Evolutionary conservation across 2,888 invertebrate genomes (phyloP), one percentile per base, ranked within the genome.

Genomic region (Chrysomela aeneicollis): DNA sequence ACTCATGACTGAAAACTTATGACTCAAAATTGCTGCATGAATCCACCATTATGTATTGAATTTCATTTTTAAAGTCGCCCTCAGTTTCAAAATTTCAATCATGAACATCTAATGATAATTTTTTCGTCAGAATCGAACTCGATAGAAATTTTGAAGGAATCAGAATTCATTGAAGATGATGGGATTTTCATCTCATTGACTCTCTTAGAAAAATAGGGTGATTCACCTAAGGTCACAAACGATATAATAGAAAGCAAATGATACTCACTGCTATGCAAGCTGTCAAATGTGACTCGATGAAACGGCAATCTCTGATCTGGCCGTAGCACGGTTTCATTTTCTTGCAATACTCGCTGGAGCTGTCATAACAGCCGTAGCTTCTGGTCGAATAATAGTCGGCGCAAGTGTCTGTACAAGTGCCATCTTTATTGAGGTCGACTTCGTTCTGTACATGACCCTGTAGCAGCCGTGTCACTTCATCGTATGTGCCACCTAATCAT

Each of bases 371-470:
- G 12, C 71, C 72, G 32, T 69, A 63, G 21, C 62, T 72, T 17
- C 47, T 64, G n/a, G 68, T 66, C 2, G 42, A 37, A 2, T 64
- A 30, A 61, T 74, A 74, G 5, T 55, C 53, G 2, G n/a, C 66
- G 22, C 76, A 76, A 78, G 0, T 89, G 85, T 26, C 86, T 84
- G 82, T 92, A 79, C 94, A 94, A 0, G 90, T 88, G 1, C 84
- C 83, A 2, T 88, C 87, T 0, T 81, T 68, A 79, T 92, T 93
- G 84, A 94, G 84, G 79, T 93, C 92, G 17, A 91, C 92, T 78
- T 94, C 94, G 80, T 94, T 94, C 76, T 92, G 91, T 57, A 94
- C 84, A 81, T 90, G 92, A n/a, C 93, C 93, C 83, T 93, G 92
- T 17, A 94, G 84, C 0, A 94, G 82, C 26, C 90, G 87, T 1